phyloP scores from a whole-genome alignment of 2,797 vertebrate genomes.

The Numenius phaeopus region DNA sequence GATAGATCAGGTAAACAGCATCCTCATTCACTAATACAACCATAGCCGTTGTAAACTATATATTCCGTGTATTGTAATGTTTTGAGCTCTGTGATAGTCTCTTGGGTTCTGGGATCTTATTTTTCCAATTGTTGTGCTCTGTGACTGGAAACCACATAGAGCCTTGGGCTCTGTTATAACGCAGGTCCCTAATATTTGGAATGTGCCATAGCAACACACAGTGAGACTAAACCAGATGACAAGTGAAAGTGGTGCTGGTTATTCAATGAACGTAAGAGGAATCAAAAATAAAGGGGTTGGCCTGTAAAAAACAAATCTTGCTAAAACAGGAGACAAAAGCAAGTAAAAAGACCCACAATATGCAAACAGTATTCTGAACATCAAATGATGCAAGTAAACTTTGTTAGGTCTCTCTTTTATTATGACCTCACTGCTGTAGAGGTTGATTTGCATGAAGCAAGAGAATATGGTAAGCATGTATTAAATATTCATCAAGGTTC shows the following conservation, averaged over 20 bases:
- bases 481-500: not conserved
- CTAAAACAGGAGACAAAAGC: not conserved
- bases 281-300: not conserved
- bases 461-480: not conserved
- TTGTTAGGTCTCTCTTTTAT: not conserved
- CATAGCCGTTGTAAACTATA: not conserved
- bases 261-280: not conserved
- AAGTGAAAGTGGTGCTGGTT: conserved; percentile 23
- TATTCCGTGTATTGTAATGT: not conserved
- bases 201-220: conserved; percentile 71
- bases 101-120: not conserved
- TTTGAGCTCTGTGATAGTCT: not conserved
- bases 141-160: conserved; percentile 14
- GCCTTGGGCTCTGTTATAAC: not conserved
- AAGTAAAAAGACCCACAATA: not conserved
- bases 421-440: not conserved
- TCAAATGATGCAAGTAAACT: not conserved
- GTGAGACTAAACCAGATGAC: conserved; percentile 38
- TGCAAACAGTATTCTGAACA: not conserved
- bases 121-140: conserved; percentile 56
- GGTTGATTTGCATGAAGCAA: not conserved
- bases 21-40: not conserved
- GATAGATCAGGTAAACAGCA: not conserved
- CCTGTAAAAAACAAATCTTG: not conserved
- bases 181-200: conserved; percentile 77